Evolutionary conservation across 2,888 invertebrate species (phyloP).

Genomic region (Willowsia nigromaculata): DNA sequence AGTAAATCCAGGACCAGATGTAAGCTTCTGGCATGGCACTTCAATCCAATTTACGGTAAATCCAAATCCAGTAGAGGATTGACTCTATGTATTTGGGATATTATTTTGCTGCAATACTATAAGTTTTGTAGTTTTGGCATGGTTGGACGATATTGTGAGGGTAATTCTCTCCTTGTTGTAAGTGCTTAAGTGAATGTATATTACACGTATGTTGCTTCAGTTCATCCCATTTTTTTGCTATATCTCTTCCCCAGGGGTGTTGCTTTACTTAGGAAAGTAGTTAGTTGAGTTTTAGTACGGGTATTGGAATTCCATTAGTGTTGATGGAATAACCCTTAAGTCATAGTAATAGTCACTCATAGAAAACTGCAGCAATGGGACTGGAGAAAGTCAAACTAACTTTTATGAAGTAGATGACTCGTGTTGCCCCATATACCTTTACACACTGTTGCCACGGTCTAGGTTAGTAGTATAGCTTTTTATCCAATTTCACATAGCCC

Average conservation of each 20-base stretch:
- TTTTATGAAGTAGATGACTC: no score
- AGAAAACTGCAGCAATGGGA: not conserved
- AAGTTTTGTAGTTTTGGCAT: no score
- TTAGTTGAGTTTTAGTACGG: not conserved
- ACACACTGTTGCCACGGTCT: no score
- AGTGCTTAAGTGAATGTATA: no score
- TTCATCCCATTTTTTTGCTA: not conserved
- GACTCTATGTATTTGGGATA: not conserved
- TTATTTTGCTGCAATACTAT: not conserved
- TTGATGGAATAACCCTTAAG: constrained; percentile 11
- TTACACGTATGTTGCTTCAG: no score
- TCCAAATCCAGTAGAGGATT: not conserved
- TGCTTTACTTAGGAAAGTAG: not conserved
- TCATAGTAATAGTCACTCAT: not conserved
- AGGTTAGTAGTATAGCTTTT: no score
- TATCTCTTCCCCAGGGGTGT: not conserved
- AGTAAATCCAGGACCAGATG: not conserved
- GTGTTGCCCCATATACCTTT: no score
- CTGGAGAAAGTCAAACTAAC: no score
- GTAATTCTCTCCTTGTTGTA: no score
- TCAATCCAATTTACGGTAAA: not conserved
- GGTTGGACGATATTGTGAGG: no score
- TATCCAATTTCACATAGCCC: no score
- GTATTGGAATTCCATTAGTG: constrained; percentile 35
- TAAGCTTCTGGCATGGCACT: not conserved